Percentiles rank a stretch among this genome's conserved stretches.
Conservation (phyloP, 30 jellyfish, hydroid and myxozoan species). For the Hydra vulgaris region DNA sequence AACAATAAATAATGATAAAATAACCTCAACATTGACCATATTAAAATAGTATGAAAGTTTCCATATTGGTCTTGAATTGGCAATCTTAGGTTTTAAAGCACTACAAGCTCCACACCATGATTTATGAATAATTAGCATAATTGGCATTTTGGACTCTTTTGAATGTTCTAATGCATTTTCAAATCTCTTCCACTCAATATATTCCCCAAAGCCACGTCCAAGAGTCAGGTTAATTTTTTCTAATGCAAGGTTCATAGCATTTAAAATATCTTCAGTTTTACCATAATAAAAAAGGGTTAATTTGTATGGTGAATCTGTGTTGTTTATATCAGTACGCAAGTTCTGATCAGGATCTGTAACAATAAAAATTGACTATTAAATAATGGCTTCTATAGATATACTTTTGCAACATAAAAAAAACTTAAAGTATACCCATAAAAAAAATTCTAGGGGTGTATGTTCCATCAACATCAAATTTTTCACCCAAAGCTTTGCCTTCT, state of each 20-base stretch:
- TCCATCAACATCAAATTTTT: constrained; percentile 83
- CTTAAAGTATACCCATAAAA: constrained; percentile 41
- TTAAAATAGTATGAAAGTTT: constrained; percentile 57
- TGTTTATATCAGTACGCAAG: constrained; percentile 62
- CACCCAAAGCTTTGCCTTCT: constrained; percentile 33
- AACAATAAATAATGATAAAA: not conserved
- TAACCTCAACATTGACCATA: constrained; percentile 88
- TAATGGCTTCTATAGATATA: too few species aligned
- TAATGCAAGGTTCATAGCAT: constrained; percentile 64
- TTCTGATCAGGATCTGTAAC: constrained; percentile 57
- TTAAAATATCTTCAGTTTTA: constrained; percentile 46
- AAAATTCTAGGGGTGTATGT: constrained; percentile 80
- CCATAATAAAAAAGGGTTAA: constrained; percentile 61
- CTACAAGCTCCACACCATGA: constrained; percentile 98
- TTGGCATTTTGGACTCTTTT: constrained; percentile 67
- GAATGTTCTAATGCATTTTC: constrained; percentile 79
- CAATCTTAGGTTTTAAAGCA: constrained; percentile 76
- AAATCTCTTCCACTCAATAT: constrained; percentile 66
- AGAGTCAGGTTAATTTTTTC: constrained; percentile 53
- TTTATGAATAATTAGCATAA: constrained; percentile 77
- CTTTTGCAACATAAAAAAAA: not conserved
- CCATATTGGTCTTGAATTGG: constrained; percentile 52
- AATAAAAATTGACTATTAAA: not conserved
- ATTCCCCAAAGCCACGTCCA: constrained; percentile 87
- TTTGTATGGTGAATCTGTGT: constrained; percentile 53